These are phyloP conservation scores for Tragelaphus scriptus DNA, from an alignment of 2,113 vertebrate species.

Conservation along the genomic window DNA sequence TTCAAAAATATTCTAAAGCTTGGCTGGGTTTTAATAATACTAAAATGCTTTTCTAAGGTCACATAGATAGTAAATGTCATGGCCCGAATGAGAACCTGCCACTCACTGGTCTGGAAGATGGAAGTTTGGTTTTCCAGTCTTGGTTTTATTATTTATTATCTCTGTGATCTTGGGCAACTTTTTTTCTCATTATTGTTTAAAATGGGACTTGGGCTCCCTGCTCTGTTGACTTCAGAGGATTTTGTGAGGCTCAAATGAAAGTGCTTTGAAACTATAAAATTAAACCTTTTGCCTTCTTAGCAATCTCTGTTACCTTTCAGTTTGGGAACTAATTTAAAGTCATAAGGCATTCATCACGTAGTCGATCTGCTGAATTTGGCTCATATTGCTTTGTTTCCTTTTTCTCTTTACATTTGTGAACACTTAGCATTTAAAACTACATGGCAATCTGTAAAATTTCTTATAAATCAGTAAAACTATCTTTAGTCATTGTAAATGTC, in stretches of 20 bases:
- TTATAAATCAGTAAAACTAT: neutral
- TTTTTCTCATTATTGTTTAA: constrained; percentile 13
- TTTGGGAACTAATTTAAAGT: neutral
- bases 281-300: neutral
- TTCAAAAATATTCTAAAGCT: neutral
- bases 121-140: neutral
- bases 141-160: neutral
- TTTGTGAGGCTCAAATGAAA: neutral
- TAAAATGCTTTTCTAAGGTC: neutral
- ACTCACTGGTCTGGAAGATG: neutral
- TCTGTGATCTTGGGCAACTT: neutral
- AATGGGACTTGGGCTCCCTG: neutral
- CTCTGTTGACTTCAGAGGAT: neutral
- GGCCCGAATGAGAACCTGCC: neutral
- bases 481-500: neutral
- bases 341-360: neutral
- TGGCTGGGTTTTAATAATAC: neutral
- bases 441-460: neutral
- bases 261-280: neutral
- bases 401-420: neutral
- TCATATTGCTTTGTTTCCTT: neutral
- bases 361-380: neutral
- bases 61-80: neutral
- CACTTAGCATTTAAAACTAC: neutral
- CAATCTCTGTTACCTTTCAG: neutral